These are phyloP conservation scores for Junco hyemalis DNA, from an alignment of 2,113 vertebrate genomes.

Conservation along the genomic window DNA sequence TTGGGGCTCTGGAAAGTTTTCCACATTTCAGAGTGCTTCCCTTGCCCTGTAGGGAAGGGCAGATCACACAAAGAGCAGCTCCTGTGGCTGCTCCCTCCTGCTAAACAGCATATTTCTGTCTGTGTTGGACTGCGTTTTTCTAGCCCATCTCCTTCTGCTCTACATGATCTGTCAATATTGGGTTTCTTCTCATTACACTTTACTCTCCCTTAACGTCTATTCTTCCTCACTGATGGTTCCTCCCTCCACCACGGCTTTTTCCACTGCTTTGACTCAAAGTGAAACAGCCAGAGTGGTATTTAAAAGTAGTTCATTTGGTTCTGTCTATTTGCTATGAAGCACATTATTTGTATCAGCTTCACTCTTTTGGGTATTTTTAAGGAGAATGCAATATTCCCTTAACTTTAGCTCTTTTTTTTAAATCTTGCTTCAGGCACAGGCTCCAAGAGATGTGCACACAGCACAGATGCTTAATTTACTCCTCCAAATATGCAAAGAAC, in stretches of 20 bases:
- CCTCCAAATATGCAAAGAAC: background rate
- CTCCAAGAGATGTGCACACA: background rate
- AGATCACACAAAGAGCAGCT: background rate
- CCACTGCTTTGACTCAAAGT: background rate
- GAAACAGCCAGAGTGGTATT: background rate
- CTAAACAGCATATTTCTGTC: constrained; percentile 30
- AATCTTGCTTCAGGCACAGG: background rate
- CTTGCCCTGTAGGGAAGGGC: background rate
- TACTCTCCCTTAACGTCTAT: background rate
- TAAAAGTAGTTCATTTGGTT: background rate
- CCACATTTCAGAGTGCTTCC: background rate
- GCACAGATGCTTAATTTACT: background rate
- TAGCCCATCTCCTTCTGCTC: constrained; percentile 34
- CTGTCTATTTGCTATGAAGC: background rate
- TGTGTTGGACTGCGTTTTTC: background rate
- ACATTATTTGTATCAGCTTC: background rate
- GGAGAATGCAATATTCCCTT: background rate
- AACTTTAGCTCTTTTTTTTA: background rate
- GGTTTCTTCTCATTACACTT: constrained; percentile 20
- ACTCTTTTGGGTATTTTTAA: background rate
- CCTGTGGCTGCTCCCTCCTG: background rate
- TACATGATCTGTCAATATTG: constrained; percentile 29
- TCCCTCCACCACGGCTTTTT: background rate
- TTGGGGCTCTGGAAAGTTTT: background rate
- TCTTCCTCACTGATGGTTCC: background rate